Evolutionary conservation across 2,113 vertebrate genomes (phyloP).

Genomic region (Numida meleagris): DNA sequence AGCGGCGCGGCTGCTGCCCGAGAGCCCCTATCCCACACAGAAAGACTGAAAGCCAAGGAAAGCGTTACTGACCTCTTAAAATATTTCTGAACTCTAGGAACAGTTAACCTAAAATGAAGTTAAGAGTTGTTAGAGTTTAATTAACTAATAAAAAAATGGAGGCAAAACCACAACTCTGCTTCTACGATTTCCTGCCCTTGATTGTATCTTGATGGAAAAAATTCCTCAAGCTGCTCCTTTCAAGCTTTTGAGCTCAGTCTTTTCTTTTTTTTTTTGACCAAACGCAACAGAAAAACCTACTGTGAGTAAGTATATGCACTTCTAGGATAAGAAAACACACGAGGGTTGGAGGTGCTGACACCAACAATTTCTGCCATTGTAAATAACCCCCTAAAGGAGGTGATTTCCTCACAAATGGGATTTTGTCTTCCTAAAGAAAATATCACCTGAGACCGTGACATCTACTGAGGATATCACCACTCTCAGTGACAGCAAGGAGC

Average conservation of each 20-base stretch:
- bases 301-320: not conserved
- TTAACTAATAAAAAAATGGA: conserved; percentile 54
- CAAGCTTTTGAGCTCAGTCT: conserved; percentile 11
- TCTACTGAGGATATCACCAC: not conserved
- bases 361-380: not conserved
- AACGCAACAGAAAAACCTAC: conserved; percentile 36
- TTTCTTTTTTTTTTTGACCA: not conserved
- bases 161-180: conserved; percentile 26
- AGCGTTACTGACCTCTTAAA: conserved; percentile 14
- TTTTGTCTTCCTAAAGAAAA: not conserved
- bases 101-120: conserved; percentile 50
- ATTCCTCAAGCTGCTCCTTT: conserved; percentile 31
- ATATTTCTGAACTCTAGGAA: conserved; percentile 45
- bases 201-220: conserved; percentile 56
- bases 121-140: conserved; percentile 30
- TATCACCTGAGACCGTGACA: not conserved
- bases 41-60: conserved; percentile 1
- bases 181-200: conserved; percentile 51
- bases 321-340: not conserved
- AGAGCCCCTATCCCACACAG: not conserved
- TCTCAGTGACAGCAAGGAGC: not conserved
- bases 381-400: fast-evolving
- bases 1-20: not conserved
- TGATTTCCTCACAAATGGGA: not conserved
- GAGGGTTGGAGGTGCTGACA: not conserved